Conservation (phyloP, 2,113 vertebrate species). For the Sterna hirundo region DNA sequence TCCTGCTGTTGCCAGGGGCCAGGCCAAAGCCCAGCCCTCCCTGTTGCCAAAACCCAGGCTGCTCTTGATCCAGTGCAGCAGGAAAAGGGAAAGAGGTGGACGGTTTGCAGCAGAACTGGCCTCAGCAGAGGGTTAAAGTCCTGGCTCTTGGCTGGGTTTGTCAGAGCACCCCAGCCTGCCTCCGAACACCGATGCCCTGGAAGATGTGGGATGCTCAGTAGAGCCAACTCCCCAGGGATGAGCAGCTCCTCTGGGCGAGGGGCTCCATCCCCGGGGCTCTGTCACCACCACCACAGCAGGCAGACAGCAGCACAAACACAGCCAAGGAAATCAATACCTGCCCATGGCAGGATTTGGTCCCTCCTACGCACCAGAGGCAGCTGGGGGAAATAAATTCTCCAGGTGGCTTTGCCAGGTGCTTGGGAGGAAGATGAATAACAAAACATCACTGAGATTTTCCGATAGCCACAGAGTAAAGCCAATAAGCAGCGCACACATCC, state of each 20-base stretch:
- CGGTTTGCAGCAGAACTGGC: not conserved
- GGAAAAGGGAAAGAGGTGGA: not conserved
- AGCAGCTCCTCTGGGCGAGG: constrained; percentile 6
- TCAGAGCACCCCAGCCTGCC: not conserved
- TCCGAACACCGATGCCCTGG: not conserved
- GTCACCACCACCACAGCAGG: not conserved
- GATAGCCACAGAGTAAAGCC: not conserved
- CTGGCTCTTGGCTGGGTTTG: not conserved
- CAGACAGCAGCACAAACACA: not conserved
- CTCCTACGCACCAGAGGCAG: not conserved
- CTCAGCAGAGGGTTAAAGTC: not conserved
- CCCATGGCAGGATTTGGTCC: not conserved
- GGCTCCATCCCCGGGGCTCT: not conserved
- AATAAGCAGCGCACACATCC: accelerated
- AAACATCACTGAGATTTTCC: not conserved
- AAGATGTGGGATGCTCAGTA: not conserved
- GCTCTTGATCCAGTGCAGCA: not conserved
- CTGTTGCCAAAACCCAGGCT: not conserved
- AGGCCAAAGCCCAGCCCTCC: not conserved
- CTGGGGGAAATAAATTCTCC: not conserved
- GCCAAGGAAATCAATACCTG: not conserved
- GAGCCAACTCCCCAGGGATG: not conserved
- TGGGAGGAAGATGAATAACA: not conserved
- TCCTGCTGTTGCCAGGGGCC: not conserved
- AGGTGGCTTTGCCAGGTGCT: not conserved